phyloP scores from a whole-genome alignment of 2,113 vertebrate species.

The Misgurnus mizolepis region DNA sequence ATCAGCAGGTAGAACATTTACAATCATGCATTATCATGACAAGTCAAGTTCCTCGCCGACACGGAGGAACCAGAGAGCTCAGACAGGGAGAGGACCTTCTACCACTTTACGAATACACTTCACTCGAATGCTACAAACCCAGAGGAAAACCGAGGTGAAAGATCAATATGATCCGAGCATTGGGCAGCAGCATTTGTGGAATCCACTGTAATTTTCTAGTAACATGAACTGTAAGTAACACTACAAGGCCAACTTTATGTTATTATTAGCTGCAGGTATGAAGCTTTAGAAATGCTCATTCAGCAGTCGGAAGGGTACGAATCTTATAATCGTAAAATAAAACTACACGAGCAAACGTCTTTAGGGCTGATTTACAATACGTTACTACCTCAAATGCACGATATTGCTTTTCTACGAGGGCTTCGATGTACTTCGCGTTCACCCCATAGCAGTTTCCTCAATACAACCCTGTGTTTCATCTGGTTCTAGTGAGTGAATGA shows the following conservation, averaged over 20 bases:
- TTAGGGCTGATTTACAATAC: background rate
- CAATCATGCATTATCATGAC: slow-evolving; percentile 78
- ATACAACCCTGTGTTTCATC: too few species aligned
- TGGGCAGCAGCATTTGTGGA: slow-evolving; percentile 58
- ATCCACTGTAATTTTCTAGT: slow-evolving; percentile 7
- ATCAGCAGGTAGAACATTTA: slow-evolving; percentile 72
- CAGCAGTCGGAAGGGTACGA: background rate
- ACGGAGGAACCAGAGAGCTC: background rate
- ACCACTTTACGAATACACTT: slow-evolving; percentile 67
- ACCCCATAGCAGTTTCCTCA: background rate
- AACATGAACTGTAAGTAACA: background rate
- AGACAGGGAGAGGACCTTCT: slow-evolving; percentile 60
- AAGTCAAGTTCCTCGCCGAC: slow-evolving; percentile 56
- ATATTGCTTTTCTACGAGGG: slow-evolving; percentile 39
- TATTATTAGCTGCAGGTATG: background rate
- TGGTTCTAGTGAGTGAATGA: background rate
- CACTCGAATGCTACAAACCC: slow-evolving; percentile 76
- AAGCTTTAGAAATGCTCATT: background rate
- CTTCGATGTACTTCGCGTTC: background rate
- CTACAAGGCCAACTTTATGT: slow-evolving; percentile 13
- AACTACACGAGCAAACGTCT: slow-evolving; percentile 1
- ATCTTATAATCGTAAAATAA: background rate
- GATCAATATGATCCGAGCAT: slow-evolving; percentile 85
- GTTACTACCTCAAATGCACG: background rate
- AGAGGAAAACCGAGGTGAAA: slow-evolving; percentile 62